These are phyloP conservation scores for Pseudomyrmex sp. DNA, from an alignment of 1,140 invertebrate genomes.

Conservation along the genomic window DNA sequence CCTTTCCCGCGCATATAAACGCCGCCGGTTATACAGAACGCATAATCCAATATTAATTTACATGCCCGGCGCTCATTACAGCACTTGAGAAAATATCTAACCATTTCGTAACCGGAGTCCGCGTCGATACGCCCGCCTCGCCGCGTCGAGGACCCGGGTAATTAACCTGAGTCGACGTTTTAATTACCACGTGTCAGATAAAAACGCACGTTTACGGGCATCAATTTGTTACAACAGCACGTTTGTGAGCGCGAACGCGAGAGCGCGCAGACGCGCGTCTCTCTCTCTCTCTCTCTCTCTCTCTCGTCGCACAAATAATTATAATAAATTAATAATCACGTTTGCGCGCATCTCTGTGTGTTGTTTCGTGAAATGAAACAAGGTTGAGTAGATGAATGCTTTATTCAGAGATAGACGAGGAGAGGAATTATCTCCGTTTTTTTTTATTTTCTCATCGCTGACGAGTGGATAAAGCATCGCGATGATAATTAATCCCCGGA, in stretches of 20 bases:
- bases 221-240: conserved; percentile 2
- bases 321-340: conserved; percentile 46
- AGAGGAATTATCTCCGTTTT: conserved; percentile 7
- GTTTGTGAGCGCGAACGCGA: neutral
- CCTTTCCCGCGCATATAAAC: neutral
- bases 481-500: conserved; percentile 37
- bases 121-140: neutral
- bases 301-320: conserved; percentile 13
- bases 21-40: conserved; percentile 13
- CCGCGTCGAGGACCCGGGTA: neutral
- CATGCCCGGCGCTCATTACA: conserved; percentile 40
- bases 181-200: conserved; percentile 41
- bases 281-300: too few relatives aligned
- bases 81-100: conserved; percentile 56
- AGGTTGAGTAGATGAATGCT: conserved; percentile 13
- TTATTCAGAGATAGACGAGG: conserved; percentile 21
- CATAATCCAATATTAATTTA: conserved; percentile 60
- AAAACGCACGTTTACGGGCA: conserved; percentile 26
- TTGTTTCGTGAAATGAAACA: conserved; percentile 14
- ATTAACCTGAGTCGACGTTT: conserved; percentile 29
- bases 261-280: too few relatives aligned
- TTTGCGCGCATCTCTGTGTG: neutral
- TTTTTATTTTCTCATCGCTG: conserved; percentile 11
- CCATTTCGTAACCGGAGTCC: conserved; percentile 24
- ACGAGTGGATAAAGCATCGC: conserved; percentile 11